Evolutionary conservation across 2,113 vertebrate genomes (phyloP).

Genomic region (Apus apus): DNA sequence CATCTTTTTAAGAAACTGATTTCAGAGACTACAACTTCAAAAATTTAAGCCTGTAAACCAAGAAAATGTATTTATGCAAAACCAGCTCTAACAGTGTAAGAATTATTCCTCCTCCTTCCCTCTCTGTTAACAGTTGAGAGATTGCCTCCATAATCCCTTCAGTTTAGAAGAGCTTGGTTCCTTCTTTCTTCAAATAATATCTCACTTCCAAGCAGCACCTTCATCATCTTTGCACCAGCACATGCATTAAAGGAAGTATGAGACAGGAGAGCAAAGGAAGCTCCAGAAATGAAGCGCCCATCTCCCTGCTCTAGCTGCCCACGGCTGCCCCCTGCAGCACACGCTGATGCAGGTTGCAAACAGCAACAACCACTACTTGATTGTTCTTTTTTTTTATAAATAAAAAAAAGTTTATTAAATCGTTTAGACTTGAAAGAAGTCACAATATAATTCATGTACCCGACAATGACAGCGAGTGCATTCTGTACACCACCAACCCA

Average conservation of each 20-base stretch:
- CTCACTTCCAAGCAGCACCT: neutral
- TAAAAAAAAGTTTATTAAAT: slow-evolving; percentile 94
- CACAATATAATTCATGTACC: slow-evolving; percentile 94
- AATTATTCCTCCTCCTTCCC: neutral
- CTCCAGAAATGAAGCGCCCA: neutral
- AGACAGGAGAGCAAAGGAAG: neutral
- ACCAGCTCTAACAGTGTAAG: neutral
- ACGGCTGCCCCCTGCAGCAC: neutral
- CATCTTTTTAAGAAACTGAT: neutral
- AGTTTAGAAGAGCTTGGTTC: neutral
- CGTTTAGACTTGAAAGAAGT: slow-evolving; percentile 99
- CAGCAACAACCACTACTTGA: neutral
- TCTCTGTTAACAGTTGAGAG: neutral
- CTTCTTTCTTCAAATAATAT: neutral
- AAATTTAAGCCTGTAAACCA: neutral
- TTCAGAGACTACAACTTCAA: neutral
- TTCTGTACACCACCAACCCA: slow-evolving; percentile 94
- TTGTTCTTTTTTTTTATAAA: slow-evolving; percentile 39
- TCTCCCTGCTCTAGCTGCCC: neutral
- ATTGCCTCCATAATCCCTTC: neutral
- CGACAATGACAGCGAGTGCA: slow-evolving; percentile 79
- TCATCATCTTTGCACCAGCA: neutral
- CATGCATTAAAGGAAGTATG: rapidly evolving
- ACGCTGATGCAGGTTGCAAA: neutral
- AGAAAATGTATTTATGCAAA: neutral